Conservation (phyloP, 2,113 vertebrate species). For the Suncus etruscus region DNA sequence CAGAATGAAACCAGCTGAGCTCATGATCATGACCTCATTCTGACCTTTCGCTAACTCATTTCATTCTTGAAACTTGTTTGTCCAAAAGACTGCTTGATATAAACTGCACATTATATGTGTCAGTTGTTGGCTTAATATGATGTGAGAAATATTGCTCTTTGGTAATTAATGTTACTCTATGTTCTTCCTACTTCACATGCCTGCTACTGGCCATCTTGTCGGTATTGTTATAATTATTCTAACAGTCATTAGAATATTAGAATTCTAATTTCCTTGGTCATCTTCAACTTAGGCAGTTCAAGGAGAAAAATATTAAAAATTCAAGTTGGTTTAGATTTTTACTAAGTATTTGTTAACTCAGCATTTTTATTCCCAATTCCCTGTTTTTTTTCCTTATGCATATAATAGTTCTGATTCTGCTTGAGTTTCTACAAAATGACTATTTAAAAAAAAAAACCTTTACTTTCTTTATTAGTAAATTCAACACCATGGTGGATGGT, state of each 20-base stretch:
- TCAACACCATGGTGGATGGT: neutral
- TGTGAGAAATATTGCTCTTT: neutral
- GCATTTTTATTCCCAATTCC: neutral
- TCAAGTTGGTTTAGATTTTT: conserved; percentile 7
- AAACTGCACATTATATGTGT: neutral
- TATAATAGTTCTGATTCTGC: neutral
- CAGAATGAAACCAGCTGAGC: neutral
- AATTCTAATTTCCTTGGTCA: neutral
- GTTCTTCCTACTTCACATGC: neutral
- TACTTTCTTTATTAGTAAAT: neutral
- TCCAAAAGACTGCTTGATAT: neutral
- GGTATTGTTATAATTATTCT: neutral
- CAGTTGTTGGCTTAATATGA: neutral
- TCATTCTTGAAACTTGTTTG: conserved; percentile 58
- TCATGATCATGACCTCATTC: conserved; percentile 36
- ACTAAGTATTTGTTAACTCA: conserved; percentile 17
- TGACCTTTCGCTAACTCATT: conserved; percentile 57
- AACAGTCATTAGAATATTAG: neutral
- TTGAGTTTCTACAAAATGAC: neutral
- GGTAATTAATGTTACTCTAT: neutral
- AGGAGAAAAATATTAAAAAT: conserved; percentile 18
- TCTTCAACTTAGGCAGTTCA: neutral
- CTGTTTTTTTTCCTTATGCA: neutral
- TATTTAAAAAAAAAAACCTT: neutral
- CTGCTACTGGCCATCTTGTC: neutral